Percentiles rank a stretch among this genome's conserved stretches.
phyloP scores from a whole-genome alignment of 2,888 invertebrate genomes.

The Apamea anceps region DNA sequence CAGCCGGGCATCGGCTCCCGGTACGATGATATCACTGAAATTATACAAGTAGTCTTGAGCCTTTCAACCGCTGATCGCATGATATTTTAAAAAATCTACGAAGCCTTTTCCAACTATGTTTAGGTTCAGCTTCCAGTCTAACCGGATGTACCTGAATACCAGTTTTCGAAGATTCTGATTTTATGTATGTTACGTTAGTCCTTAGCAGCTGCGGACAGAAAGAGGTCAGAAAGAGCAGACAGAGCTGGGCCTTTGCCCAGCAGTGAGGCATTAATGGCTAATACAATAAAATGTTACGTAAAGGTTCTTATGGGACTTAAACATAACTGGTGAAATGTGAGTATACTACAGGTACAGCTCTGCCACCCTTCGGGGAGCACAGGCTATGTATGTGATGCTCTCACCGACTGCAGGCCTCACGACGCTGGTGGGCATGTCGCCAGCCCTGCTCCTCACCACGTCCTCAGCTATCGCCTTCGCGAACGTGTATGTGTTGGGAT shows the following conservation, averaged over 20 bases:
- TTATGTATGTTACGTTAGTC: too few species aligned
- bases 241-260: too few species aligned
- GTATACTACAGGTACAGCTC: too few species aligned
- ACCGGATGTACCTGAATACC: too few species aligned
- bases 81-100: background rate
- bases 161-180: too few species aligned
- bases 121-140: too few species aligned
- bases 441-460: conserved; percentile 45
- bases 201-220: too few species aligned
- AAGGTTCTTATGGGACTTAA: background rate
- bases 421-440: conserved; percentile 53
- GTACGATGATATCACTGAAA: conserved; percentile 64
- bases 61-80: background rate
- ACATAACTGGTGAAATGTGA: background rate
- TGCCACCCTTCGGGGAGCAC: background rate
- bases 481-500: conserved; percentile 69
- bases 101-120: too few species aligned
- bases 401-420: conserved; percentile 66
- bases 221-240: too few species aligned
- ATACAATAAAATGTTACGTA: too few species aligned
- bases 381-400: background rate
- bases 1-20: conserved; percentile 68
- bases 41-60: background rate
- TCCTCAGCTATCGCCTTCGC: conserved; percentile 69
- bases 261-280: too few species aligned